Evolutionary conservation across 1,140 invertebrate genomes (phyloP), one percentile per base, ranked within the genome.

Genomic region (Halotydeus destructor): DNA sequence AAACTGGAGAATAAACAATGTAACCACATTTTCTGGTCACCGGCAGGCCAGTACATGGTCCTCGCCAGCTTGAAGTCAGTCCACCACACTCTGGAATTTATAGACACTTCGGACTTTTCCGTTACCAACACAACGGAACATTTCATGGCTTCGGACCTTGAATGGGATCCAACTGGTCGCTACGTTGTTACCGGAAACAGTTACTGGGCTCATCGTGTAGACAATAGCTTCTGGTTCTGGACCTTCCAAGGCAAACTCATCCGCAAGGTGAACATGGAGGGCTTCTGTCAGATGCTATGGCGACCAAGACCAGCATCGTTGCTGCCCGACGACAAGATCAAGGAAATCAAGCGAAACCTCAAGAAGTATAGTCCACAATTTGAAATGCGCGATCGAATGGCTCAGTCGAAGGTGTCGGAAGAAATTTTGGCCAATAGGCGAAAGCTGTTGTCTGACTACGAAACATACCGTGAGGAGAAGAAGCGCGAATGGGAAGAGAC

Each of bases 131-230:
- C 75, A 2, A 76, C 76, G 1, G 89, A 94, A 59, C 89, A 96
- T 64, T 94, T 85, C 60, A 67, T 83, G 68, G 77, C 78, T 51
- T 89, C 84, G 0, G 86, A 94, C 54, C 79, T 94, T 3, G 89
- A 96, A 60, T 99, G 94, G 94, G 94, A 99, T 65, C 91, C 93
- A 5, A 98, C 91, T 23, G 93, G 93, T 14, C 69, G 93, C 54
- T 99, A 94, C 60, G 85, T 98, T 12, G 78, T 86, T 12, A 93
- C 88, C 1, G 82, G 76, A 5, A 86, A 94, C 6, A 91, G 85
- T 2, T 80, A 75, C 43, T 93, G 89, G 77, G 93, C 88, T 52
- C 80, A 85, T 36, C 93, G 91, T 63, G 85, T 69, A 50, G 93
- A 96, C 63, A 91, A 88, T 52, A 75, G 82, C 4, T 98, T 88